phyloP scores from a whole-genome alignment of 2,888 invertebrate species.

The Aphelenchoides bicaudatus region DNA sequence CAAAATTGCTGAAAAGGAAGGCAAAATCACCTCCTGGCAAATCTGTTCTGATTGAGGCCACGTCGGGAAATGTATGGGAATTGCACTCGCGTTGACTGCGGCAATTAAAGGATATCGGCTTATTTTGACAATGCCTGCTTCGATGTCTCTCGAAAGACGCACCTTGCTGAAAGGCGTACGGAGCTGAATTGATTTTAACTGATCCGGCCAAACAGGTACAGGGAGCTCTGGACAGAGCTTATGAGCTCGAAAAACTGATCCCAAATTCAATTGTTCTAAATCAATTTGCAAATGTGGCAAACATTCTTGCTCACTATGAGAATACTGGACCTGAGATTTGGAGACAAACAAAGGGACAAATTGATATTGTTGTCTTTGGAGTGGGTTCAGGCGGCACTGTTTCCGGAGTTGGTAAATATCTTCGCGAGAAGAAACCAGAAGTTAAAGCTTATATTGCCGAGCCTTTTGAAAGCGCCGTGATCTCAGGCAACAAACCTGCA shows the following conservation, averaged over 20 bases:
- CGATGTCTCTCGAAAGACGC: conserved; percentile 51
- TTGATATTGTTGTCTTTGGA: conserved; percentile 52
- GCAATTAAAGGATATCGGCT: conserved; percentile 49
- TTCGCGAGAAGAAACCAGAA: conserved; percentile 52
- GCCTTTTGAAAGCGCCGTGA: conserved; percentile 47
- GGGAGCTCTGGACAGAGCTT: conserved; percentile 45
- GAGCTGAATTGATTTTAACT: conserved; percentile 56
- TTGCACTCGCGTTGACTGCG: conserved; percentile 49
- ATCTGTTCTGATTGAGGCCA: conserved; percentile 49
- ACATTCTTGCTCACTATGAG: conserved; percentile 53
- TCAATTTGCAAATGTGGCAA: conserved; percentile 47
- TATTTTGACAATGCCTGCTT: conserved; percentile 53
- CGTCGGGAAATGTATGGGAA: conserved; percentile 52
- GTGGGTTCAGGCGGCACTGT: conserved; percentile 53
- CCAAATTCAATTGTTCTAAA: conserved; percentile 39
- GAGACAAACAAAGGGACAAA: conserved; percentile 56
- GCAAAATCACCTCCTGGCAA: conserved; percentile 47
- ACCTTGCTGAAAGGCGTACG: conserved; percentile 55
- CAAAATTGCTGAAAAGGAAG: conserved; percentile 43
- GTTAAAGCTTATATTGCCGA: conserved; percentile 43
- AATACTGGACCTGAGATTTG: conserved; percentile 60
- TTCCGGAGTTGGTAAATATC: conserved; percentile 45
- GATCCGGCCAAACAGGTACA: conserved; percentile 52
- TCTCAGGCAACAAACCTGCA: conserved; percentile 33
- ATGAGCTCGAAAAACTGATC: conserved; percentile 40